phyloP scores from a whole-genome alignment of 2,888 invertebrate genomes.

The Xanthostigma xanthostigma region DNA sequence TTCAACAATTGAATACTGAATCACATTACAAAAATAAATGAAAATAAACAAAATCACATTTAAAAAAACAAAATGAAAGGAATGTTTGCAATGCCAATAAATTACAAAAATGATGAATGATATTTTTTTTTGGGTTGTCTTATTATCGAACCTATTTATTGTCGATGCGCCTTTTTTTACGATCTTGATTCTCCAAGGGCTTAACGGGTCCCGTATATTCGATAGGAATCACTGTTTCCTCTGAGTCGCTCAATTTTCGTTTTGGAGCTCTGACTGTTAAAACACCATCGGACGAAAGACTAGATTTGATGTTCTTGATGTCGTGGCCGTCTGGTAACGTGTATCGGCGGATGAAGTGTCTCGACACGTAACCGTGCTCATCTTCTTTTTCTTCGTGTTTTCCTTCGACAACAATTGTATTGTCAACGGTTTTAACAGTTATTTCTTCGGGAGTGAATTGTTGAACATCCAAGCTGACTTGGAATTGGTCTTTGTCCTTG shows the following conservation, averaged over 20 bases:
- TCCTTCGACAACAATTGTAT: constrained; percentile 30
- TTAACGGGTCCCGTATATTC: constrained; percentile 16
- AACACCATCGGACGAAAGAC: constrained; percentile 31
- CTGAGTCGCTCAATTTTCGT: constrained; percentile 19
- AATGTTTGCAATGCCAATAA: no score
- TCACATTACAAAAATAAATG: no score
- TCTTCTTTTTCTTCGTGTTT: constrained; percentile 34
- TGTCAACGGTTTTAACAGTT: constrained; percentile 30
- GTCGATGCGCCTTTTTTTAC: no score
- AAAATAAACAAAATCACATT: no score
- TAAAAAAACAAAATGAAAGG: no score
- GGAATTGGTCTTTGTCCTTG: constrained; percentile 49
- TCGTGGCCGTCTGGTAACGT: constrained; percentile 30
- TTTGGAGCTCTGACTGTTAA: constrained; percentile 31
- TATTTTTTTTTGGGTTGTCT: no score
- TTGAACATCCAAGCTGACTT: constrained; percentile 58
- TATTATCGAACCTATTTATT: no score
- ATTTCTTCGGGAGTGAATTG: constrained; percentile 39
- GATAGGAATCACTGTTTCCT: constrained; percentile 2
- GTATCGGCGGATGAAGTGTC: constrained; percentile 33
- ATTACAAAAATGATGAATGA: no score
- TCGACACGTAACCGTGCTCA: constrained; percentile 32
- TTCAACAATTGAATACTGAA: no score
- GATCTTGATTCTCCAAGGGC: no score
- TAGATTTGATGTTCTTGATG: constrained; percentile 27